Base-by-base conservation (phyloP, 2,888 invertebrate genomes). In the Latrodectus elegans region DNA sequence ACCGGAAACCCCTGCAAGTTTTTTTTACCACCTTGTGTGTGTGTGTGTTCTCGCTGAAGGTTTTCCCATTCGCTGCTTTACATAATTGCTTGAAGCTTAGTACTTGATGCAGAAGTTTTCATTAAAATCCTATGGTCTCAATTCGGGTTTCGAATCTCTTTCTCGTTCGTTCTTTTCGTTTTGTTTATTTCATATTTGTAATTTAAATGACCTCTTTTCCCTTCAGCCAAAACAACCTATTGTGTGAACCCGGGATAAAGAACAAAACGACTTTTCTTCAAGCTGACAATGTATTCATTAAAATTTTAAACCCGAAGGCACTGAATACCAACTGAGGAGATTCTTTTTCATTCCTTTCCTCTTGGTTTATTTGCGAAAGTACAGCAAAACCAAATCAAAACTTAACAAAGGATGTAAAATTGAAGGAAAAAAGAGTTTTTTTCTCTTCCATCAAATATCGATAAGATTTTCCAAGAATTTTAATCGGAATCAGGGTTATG, bases 11-110 rank as follows among this genome's bases (percentile, higher is more conserved):
- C 10, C 9, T 14, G 11, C 67, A 14, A 26, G 55, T 38, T 79
- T 85, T 77, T 79, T 77, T 60, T 26, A 51, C 60, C 67, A 10
- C 67, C 22, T 3, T 76, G n/a, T n/a, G n/a, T n/a, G n/a, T n/a
- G n/a, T n/a, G n/a, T n/a, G n/a, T n/a, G 55, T 79, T 52, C 70
- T 22, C 60, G 60, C 60, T 11, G 38, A 65, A 52, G 72, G 72
- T 79, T 78, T 86, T 83, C 83, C 76, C 71, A 70, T 86, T 26
- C 65, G 72, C 86, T 87, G 86, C 81, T 87, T 87, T 87, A 87
- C 86, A 87, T 87, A 87, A 87, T 87, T 87, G 86, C 86, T 87
- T 77, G 75, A 81, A 81, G 86, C 86, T 87, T 87, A 60, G n/a
- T 12, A 87, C 76, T 73, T 81, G 86, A 87, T 82, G 81, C 81